These are phyloP conservation scores for Antheraea yamamai DNA, from an alignment of 2,888 invertebrate genomes.

Conservation along the genomic window DNA sequence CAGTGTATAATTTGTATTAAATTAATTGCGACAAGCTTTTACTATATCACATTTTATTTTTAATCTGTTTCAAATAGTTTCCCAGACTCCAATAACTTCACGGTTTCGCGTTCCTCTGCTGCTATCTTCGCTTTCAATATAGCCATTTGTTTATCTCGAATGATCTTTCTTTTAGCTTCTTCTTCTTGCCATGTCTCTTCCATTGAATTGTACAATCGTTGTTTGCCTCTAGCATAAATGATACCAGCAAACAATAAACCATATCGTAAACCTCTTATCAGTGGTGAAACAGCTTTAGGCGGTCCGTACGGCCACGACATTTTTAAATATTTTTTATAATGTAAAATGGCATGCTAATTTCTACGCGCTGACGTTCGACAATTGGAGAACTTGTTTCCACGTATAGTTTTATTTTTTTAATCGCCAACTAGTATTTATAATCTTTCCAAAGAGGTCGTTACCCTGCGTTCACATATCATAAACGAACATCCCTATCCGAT, in stretches of 20 bases:
- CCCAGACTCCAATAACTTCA: conserved; percentile 58
- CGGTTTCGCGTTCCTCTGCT: conserved; percentile 53
- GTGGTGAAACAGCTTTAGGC: conserved; percentile 66
- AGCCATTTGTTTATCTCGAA: conserved; percentile 56
- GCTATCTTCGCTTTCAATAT: conserved; percentile 56
- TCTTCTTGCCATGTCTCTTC: conserved; percentile 53
- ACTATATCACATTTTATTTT: not conserved
- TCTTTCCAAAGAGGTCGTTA: conserved; percentile 46
- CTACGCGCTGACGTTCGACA: not conserved
- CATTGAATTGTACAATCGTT: conserved; percentile 48
- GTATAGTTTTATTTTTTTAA: conserved; percentile 24
- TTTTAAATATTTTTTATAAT: conserved; percentile 17
- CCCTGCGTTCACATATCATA: conserved; percentile 40
- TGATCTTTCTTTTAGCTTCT: conserved; percentile 56
- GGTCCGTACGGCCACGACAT: conserved; percentile 62
- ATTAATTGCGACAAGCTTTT: not conserved
- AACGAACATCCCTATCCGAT: conserved; percentile 43
- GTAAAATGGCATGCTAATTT: conserved; percentile 6
- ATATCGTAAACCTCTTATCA: conserved; percentile 65
- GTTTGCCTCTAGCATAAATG: conserved; percentile 60
- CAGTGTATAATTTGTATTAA: not conserved
- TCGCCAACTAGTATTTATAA: conserved; percentile 30
- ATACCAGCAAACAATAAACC: conserved; percentile 63
- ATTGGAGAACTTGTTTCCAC: not conserved
- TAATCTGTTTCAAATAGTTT: conserved; percentile 49